These are phyloP conservation scores for Pharmacophagus antenor DNA, from an alignment of 2,888 invertebrate species.

Conservation along the genomic window DNA sequence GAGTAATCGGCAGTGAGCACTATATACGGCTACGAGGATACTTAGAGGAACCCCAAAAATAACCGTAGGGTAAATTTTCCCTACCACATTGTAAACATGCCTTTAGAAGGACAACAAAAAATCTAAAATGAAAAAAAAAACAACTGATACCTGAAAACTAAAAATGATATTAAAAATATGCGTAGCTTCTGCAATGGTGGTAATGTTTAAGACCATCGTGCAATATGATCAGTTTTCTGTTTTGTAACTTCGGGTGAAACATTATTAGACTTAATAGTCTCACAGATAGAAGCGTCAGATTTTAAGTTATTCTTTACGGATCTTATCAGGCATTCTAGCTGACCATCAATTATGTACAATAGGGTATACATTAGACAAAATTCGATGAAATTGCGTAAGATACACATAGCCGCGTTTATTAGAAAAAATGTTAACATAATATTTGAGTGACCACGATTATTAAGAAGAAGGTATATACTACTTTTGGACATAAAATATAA, in stretches of 20 bases:
- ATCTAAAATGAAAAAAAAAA: not conserved
- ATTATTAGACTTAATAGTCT: not conserved
- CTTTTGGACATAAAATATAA: not conserved
- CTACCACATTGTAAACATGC: not conserved
- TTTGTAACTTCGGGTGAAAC: not conserved
- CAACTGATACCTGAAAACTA: not conserved
- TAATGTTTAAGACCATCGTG: not conserved
- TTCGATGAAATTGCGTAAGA: not conserved
- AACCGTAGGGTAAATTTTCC: no score
- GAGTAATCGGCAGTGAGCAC: no score
- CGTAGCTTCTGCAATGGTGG: not conserved
- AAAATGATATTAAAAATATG: not conserved
- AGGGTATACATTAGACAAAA: not conserved
- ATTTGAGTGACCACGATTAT: not conserved
- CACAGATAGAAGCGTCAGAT: not conserved
- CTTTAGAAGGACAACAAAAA: no score
- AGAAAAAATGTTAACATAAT: not conserved
- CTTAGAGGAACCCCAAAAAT: no score
- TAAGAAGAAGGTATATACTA: not conserved
- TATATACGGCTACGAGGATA: no score
- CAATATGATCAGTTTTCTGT: not conserved
- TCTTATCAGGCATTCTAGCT: not conserved
- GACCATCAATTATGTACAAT: not conserved
- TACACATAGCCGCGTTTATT: not conserved
- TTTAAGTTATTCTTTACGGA: not conserved